Evolutionary conservation across 2,888 invertebrate species (phyloP), one percentile per base, ranked within the genome.

Genomic region (Parnassius smintheus): DNA sequence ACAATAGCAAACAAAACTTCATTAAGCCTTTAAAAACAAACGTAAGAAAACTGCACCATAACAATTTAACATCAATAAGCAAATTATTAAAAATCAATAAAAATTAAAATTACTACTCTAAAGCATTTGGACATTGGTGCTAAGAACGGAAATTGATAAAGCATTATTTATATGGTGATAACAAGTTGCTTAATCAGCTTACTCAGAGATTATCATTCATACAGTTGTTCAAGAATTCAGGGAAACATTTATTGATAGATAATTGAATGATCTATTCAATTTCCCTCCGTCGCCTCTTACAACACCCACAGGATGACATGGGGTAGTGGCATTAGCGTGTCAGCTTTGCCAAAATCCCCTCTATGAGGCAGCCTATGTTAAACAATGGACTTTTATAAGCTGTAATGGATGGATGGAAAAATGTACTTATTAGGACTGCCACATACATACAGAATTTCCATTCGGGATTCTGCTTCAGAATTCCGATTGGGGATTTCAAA

Each of bases 1-100:
- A 70, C 75, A 79, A 81, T 65, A 69, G 78, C 81, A 82, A 78
- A 77, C 70, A 79, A 78, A 74, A 74, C 62, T 74, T 73, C 62
- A 52, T 69, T 72, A 72, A 73, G 72, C 72, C 50, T 61, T 42
- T 10, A 60, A 13, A 54, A 56, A n/a, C 46, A 51, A 45, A 55
- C 2, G 44, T 11, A 54, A 58, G 41, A 59, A 25, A 54, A 44
- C 2, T 50, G 55, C 50, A 11, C 25, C 10, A 7, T 52, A 10
- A 9, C 41, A 45, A 51, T 8, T 45, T 3, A 9, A 41, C 12
- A 49, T 13, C 13, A 13, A n/a, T 49, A 61, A 52, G 11, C 45
- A 50, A 45, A 35, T 4, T 11, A 13, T 50, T 7, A 45, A 54
- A 44, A 49, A 22, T 13, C 41, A 18, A 12, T 4, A 55, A 45